Conservation (phyloP, 2,113 vertebrate genomes). For the Tyrannus savana region DNA sequence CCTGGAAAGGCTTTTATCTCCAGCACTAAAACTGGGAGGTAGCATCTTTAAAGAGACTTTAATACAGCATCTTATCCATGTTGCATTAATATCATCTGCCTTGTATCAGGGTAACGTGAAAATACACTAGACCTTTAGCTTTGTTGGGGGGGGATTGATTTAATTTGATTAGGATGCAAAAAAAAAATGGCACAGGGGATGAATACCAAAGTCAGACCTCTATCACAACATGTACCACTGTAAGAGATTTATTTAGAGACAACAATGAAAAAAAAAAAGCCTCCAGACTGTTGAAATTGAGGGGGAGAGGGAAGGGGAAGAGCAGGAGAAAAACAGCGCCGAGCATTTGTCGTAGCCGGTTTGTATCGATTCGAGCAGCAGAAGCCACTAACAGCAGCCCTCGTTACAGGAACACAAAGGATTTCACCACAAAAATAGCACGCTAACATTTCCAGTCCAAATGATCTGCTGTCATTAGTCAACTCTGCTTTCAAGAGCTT, state of each 20-base stretch:
- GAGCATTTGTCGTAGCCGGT: conserved; percentile 4
- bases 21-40: neutral
- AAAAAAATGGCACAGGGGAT: neutral
- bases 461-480: neutral
- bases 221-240: neutral
- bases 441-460: conserved; percentile 23
- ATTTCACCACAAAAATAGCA: conserved; percentile 35
- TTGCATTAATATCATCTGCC: neutral
- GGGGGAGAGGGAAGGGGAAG: neutral
- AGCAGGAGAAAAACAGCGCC: conserved; percentile 6
- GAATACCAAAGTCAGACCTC: neutral
- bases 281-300: neutral
- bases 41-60: conserved; percentile 1
- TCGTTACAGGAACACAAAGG: conserved; percentile 40
- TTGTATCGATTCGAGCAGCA: conserved; percentile 42
- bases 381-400: conserved; percentile 36
- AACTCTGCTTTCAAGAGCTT: conserved; percentile 10
- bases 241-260: neutral
- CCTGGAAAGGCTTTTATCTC: conserved; percentile 40
- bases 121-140: neutral
- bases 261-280: conserved; percentile 30
- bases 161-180: conserved; percentile 26
- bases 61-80: neutral
- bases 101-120: neutral
- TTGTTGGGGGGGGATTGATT: neutral